Percentiles rank a stretch among this genome's conserved stretches.
These are phyloP conservation scores for Lepeophtheirus nordmannii DNA, from an alignment of 2,888 invertebrate species.

Conservation along the genomic window DNA sequence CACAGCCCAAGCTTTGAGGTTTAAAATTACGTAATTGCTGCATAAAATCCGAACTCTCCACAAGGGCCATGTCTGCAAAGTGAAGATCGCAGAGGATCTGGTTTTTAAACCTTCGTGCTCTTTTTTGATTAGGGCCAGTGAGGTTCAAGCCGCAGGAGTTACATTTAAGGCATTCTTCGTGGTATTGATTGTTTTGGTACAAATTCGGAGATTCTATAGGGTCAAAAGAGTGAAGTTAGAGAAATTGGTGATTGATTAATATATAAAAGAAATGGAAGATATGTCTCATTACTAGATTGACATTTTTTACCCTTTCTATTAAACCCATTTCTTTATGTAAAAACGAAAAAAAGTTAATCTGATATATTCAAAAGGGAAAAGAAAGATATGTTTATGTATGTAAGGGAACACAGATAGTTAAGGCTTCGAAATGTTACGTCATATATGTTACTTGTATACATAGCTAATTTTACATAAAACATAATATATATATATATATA, in stretches of 20 bases:
- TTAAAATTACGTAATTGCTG: constrained; percentile 89
- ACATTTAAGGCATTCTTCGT: constrained; percentile 92
- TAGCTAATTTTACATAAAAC: too few relatives aligned
- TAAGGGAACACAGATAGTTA: too few relatives aligned
- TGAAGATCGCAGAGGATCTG: constrained; percentile 89
- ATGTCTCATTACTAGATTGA: too few relatives aligned
- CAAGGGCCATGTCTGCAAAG: constrained; percentile 88
- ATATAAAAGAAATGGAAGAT: neutral
- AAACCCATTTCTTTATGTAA: too few relatives aligned
- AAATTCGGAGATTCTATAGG: constrained; percentile 67
- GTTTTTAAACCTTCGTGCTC: constrained; percentile 35
- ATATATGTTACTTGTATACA: too few relatives aligned
- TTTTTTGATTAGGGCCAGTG: constrained; percentile 57
- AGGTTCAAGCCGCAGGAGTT: constrained; percentile 85
- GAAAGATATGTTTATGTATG: too few relatives aligned
- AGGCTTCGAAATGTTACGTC: too few relatives aligned
- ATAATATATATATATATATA: too few relatives aligned
- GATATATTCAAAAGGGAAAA: too few relatives aligned
- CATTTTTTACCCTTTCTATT: too few relatives aligned
- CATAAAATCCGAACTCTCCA: constrained; percentile 95
- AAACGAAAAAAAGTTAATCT: too few relatives aligned
- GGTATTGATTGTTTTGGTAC: constrained; percentile 88
- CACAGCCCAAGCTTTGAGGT: constrained; percentile 85
- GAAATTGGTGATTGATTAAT: neutral
- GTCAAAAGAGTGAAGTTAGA: constrained; percentile 30